A percentile compares a stretch with the other conserved stretches of the same genome.
phyloP scores from a whole-genome alignment of 2,113 vertebrate species.

The Grus americana region DNA sequence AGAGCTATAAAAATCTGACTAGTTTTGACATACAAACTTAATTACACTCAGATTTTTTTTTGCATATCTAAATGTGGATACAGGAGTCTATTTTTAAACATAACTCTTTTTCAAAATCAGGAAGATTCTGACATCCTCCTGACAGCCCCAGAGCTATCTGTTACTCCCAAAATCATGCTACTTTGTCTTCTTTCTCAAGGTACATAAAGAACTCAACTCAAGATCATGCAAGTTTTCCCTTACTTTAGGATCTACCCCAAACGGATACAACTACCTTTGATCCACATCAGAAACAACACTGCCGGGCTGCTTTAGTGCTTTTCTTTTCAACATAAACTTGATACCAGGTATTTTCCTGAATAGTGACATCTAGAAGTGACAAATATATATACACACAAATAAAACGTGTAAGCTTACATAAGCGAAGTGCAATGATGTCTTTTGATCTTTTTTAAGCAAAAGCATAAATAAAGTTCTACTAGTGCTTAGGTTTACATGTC shows the following conservation, averaged over 20 bases:
- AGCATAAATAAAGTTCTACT: not conserved
- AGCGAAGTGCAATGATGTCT: not conserved
- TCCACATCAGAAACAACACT: not conserved
- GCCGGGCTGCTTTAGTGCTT: not conserved
- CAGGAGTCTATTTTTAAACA: constrained; percentile 44
- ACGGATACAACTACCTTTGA: not conserved
- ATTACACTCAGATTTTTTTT: not conserved
- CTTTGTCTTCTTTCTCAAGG: not conserved
- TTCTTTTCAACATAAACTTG: not conserved
- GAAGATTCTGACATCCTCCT: not conserved
- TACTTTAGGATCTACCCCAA: not conserved
- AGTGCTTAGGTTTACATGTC: not conserved
- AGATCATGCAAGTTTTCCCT: not conserved
- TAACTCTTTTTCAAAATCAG: not conserved
- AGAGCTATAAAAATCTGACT: constrained; percentile 50
- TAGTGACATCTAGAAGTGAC: not conserved
- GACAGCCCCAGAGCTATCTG: not conserved
- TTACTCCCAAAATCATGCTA: not conserved
- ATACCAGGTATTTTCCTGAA: not conserved
- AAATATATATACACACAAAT: not conserved
- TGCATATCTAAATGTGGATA: constrained; percentile 3
- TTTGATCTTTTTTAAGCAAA: not conserved
- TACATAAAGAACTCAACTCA: not conserved
- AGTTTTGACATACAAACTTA: constrained; percentile 59
- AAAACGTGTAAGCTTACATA: not conserved